A percentile compares a stretch with the other conserved stretches of the same genome.
phyloP scores from a whole-genome alignment of 1,140 invertebrate genomes.

The Halesus radiatus region DNA sequence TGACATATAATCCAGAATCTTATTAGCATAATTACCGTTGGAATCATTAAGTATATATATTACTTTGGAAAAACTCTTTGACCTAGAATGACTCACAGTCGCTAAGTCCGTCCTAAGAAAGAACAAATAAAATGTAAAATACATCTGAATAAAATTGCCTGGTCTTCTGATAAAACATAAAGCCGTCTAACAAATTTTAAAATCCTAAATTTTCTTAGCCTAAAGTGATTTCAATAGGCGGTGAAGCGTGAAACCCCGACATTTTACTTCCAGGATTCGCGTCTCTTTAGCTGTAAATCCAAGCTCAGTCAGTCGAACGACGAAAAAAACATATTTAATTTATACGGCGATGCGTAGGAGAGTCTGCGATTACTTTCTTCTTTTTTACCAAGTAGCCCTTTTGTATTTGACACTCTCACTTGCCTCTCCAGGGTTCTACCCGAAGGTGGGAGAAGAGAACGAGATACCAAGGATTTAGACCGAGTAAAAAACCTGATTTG shows the following conservation, averaged over 20 bases:
- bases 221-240: constrained; percentile 38
- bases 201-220: background rate
- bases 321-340: no score
- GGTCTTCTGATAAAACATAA: no score
- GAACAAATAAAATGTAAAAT: no score
- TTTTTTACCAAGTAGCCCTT: constrained; percentile 5
- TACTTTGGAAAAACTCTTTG: no score
- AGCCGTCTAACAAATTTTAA: background rate
- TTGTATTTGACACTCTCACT: constrained; percentile 12
- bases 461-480: constrained; percentile 5
- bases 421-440: background rate
- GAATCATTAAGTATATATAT: no score
- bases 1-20: no score
- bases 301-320: no score
- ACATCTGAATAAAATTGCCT: no score
- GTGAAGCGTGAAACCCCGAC: constrained; percentile 45
- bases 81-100: no score
- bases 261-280: constrained; percentile 4
- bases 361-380: constrained; percentile 15
- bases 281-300: background rate
- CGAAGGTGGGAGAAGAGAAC: constrained; percentile 15
- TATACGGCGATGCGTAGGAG: background rate
- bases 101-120: no score
- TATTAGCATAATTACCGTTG: no score
- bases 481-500: constrained; percentile 57